Evolutionary conservation across 2,888 invertebrate genomes (phyloP).

Genomic region (Osmoderma eremita): DNA sequence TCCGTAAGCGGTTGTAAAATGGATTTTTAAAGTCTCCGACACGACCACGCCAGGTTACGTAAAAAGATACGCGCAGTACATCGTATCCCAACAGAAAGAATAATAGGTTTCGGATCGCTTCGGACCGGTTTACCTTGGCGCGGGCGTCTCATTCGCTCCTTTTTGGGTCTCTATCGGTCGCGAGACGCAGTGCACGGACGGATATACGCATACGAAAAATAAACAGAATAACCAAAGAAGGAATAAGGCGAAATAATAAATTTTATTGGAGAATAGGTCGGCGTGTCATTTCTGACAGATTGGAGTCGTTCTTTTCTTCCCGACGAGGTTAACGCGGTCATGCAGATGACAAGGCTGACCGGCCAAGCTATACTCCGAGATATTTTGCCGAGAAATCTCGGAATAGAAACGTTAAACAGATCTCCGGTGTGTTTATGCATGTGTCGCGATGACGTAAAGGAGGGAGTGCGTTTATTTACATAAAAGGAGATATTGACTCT

Average conservation of each 20-base stretch:
- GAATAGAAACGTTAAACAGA: constrained; percentile 35
- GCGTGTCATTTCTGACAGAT: no score
- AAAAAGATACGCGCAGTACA: constrained; percentile 21
- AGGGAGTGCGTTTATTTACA: constrained; percentile 20
- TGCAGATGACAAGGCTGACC: not conserved
- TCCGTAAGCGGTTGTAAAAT: constrained; percentile 13
- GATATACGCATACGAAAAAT: no score
- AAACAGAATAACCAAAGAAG: no score
- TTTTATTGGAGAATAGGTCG: no score
- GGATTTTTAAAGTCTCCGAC: constrained; percentile 31
- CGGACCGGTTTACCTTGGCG: constrained; percentile 37
- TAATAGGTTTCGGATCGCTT: constrained; percentile 28
- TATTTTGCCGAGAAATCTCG: constrained; percentile 15
- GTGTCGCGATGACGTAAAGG: constrained; percentile 17
- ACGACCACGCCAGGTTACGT: constrained; percentile 24
- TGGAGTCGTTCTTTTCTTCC: no score
- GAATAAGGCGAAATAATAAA: no score
- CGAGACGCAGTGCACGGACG: no score
- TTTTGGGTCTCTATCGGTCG: not conserved
- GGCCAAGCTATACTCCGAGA: no score
- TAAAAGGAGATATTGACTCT: constrained; percentile 31
- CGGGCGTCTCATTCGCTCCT: constrained; percentile 9
- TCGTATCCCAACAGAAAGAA: not conserved
- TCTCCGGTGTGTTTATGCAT: constrained; percentile 28
- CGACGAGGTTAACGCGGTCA: constrained; percentile 13